Percentiles rank a stretch among this genome's conserved stretches.
phyloP scores from a whole-genome alignment of 2,888 invertebrate genomes.

The Agrotis puta region DNA sequence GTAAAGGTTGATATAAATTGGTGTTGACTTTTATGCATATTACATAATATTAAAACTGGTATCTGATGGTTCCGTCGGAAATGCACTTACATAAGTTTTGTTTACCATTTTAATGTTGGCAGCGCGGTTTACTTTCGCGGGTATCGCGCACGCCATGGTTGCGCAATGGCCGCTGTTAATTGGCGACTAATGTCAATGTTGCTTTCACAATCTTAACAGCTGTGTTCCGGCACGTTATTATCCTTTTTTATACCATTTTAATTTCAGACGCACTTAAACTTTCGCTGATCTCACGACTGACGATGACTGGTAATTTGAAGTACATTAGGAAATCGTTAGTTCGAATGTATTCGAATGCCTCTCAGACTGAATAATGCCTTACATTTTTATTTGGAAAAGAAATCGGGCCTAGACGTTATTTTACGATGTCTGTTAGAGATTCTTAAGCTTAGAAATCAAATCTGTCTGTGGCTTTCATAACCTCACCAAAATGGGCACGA shows the following conservation, averaged over 20 bases:
- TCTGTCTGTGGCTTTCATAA: constrained; percentile 27
- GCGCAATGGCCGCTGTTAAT: constrained; percentile 82
- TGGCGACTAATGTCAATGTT: constrained; percentile 88
- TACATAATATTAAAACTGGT: constrained; percentile 65
- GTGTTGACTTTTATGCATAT: constrained; percentile 64
- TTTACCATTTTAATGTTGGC: constrained; percentile 78
- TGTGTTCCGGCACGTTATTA: constrained; percentile 79
- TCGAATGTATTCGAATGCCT: constrained; percentile 30
- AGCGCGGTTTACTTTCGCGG: constrained; percentile 83
- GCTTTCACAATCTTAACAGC: constrained; percentile 84
- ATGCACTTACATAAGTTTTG: constrained; percentile 86
- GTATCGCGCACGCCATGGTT: constrained; percentile 72
- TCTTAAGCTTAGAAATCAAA: constrained; percentile 12
- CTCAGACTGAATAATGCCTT: constrained; percentile 17
- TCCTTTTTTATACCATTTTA: constrained; percentile 77
- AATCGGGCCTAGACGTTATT: constrained; percentile 9
- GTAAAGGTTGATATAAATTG: constrained; percentile 50
- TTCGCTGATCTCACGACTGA: constrained; percentile 67
- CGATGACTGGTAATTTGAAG: constrained; percentile 52
- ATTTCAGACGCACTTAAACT: constrained; percentile 76
- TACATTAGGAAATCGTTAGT: constrained; percentile 54
- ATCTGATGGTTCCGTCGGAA: constrained; percentile 75
- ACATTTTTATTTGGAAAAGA: constrained; percentile 16
- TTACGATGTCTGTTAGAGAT: neutral
- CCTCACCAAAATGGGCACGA: constrained; percentile 16